phyloP scores from a whole-genome alignment of 1,140 invertebrate genomes.

The Trichomalopsis sarcophagae region DNA sequence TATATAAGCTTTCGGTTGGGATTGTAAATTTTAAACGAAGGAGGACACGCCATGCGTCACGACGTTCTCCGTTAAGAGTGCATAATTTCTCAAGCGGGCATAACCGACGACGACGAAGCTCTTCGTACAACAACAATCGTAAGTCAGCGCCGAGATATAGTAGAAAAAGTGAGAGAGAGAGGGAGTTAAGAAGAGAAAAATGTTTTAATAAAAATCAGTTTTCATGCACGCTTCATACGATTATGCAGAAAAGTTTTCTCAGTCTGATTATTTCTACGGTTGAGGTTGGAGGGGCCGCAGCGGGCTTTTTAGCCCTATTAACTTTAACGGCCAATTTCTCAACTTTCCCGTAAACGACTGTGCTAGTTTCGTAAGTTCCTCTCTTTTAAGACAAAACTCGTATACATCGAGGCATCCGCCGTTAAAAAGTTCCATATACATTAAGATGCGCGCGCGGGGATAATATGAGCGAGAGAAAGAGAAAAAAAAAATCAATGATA shows the following conservation, averaged over 20 bases:
- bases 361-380: conserved; percentile 34
- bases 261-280: conserved; percentile 45
- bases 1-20: too few species aligned
- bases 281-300: background rate
- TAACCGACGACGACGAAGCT: too few species aligned
- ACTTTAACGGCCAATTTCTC: conserved; percentile 47
- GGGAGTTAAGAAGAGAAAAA: too few species aligned
- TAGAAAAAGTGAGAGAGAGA: too few species aligned
- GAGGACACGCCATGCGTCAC: too few species aligned
- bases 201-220: conserved; percentile 26
- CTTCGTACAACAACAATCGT: too few species aligned
- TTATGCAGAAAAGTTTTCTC: conserved; percentile 33
- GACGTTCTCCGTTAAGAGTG: too few species aligned
- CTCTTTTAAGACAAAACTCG: conserved; percentile 43
- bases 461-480: background rate
- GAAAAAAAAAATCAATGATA: conserved; percentile 16
- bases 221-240: background rate
- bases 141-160: too few species aligned
- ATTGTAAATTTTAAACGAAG: too few species aligned
- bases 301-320: conserved; percentile 40
- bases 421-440: conserved; percentile 6
- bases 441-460: background rate
- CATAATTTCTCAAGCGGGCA: too few species aligned
- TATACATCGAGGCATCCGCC: conserved; percentile 1
- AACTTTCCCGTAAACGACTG: conserved; percentile 38